A percentile compares a stretch with the other conserved stretches of the same genome.
Evolutionary conservation across 2,888 invertebrate species (phyloP).

Genomic region (Eucera pruinosa): DNA sequence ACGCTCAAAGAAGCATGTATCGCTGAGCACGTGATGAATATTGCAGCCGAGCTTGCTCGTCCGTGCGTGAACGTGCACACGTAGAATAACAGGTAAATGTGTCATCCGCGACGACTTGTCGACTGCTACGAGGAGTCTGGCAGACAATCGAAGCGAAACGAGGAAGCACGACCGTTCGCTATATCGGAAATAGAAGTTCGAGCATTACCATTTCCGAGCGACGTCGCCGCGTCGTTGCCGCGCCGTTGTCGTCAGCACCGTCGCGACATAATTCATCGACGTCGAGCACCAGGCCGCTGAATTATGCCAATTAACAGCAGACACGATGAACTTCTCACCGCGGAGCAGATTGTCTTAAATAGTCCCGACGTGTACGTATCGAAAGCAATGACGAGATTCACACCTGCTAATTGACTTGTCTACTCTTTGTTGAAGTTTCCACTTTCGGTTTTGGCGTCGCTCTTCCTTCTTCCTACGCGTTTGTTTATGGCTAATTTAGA

Average conservation of each 20-base stretch:
- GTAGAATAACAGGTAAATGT: slow-evolving; percentile 39
- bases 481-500: background rate
- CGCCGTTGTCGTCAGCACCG: slow-evolving; percentile 35
- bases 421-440: slow-evolving; percentile 8
- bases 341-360: slow-evolving; percentile 47
- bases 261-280: slow-evolving; percentile 58
- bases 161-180: slow-evolving; percentile 1
- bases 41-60: slow-evolving; percentile 24
- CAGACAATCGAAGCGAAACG: slow-evolving; percentile 31
- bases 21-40: slow-evolving; percentile 1
- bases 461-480: background rate
- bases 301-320: slow-evolving; percentile 67
- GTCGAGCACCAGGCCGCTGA: slow-evolving; percentile 37
- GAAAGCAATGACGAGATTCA: slow-evolving; percentile 1
- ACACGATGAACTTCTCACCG: slow-evolving; percentile 61
- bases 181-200: slow-evolving; percentile 49
- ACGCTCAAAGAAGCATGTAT: background rate
- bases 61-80: slow-evolving; percentile 26
- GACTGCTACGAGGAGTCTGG: slow-evolving; percentile 16
- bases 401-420: slow-evolving; percentile 25
- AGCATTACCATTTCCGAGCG: slow-evolving; percentile 21
- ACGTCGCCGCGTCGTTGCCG: slow-evolving; percentile 4
- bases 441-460: background rate
- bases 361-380: slow-evolving; percentile 19
- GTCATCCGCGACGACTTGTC: slow-evolving; percentile 14